Conservation (phyloP, 2,113 vertebrate species). For the Oncorhynchus clarkii region DNA sequence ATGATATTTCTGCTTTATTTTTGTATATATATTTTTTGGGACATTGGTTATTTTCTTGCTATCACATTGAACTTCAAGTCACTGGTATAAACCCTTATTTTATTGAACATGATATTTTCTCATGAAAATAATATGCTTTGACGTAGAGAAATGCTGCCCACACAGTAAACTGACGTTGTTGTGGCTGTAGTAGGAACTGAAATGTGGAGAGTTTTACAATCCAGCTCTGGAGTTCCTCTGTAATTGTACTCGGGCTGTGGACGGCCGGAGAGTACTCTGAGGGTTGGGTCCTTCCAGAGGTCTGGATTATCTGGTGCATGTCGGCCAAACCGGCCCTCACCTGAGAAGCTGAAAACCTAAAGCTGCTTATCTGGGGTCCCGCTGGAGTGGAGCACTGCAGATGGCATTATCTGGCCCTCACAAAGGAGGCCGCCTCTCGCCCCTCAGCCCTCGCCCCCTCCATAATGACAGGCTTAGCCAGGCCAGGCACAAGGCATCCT, state of each 20-base stretch:
- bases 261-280: slow-evolving; percentile 22
- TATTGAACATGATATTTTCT: neutral
- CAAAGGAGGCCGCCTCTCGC: slow-evolving; percentile 13
- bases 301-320: slow-evolving; percentile 54
- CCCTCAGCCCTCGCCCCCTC: neutral
- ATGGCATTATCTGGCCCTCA: slow-evolving; percentile 14
- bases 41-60: slow-evolving; percentile 31
- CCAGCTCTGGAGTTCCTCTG: slow-evolving; percentile 6
- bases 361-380: slow-evolving; percentile 56
- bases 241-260: slow-evolving; percentile 29
- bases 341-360: slow-evolving; percentile 42
- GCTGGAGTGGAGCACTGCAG: slow-evolving; percentile 34
- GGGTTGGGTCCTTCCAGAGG: slow-evolving; percentile 38
- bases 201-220: slow-evolving; percentile 22
- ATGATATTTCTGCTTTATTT: slow-evolving; percentile 1
- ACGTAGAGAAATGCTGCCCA: neutral
- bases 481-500: slow-evolving; percentile 24
- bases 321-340: slow-evolving; percentile 52
- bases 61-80: neutral
- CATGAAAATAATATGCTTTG: neutral
- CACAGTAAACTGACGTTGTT: neutral
- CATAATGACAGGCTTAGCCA: slow-evolving; percentile 54
- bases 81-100: slow-evolving; percentile 16
- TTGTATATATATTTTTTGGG: neutral
- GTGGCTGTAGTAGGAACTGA: neutral